Evolutionary conservation across 2,888 invertebrate species (phyloP).

Genomic region (Habroteleia sp.): DNA sequence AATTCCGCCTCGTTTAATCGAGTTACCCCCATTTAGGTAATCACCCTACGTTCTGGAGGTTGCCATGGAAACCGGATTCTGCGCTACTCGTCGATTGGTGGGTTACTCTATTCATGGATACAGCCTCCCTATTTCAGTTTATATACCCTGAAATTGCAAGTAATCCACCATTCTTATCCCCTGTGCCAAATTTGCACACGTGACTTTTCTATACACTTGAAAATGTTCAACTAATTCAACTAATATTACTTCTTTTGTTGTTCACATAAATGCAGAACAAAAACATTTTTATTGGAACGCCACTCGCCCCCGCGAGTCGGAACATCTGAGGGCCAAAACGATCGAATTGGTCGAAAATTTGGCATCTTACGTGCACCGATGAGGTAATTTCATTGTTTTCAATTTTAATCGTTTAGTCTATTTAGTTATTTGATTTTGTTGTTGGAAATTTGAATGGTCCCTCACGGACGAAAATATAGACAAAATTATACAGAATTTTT

Average conservation of each 20-base stretch:
- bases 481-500: too few species aligned
- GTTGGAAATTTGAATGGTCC: too few species aligned
- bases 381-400: too few species aligned
- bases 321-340: too few species aligned
- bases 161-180: conserved; percentile 61
- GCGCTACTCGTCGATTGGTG: conserved; percentile 70
- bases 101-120: conserved; percentile 61
- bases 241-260: conserved; percentile 29
- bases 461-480: too few species aligned
- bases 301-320: too few species aligned
- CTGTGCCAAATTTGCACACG: conserved; percentile 49
- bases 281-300: too few species aligned
- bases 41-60: conserved; percentile 75
- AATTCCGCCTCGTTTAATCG: conserved; percentile 76
- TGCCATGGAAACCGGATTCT: conserved; percentile 74
- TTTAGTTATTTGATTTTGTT: too few species aligned
- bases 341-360: too few species aligned
- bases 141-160: conserved; percentile 63
- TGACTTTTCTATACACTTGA: conserved; percentile 44
- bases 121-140: conserved; percentile 64
- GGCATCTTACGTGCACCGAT: too few species aligned
- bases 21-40: conserved; percentile 80
- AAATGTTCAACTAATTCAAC: conserved; percentile 21
- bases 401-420: too few species aligned
- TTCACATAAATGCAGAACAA: too few species aligned